A percentile compares a stretch with the other conserved stretches of the same genome.
phyloP scores from a whole-genome alignment of 2,888 invertebrate genomes.

The Drosophila silvestris region DNA sequence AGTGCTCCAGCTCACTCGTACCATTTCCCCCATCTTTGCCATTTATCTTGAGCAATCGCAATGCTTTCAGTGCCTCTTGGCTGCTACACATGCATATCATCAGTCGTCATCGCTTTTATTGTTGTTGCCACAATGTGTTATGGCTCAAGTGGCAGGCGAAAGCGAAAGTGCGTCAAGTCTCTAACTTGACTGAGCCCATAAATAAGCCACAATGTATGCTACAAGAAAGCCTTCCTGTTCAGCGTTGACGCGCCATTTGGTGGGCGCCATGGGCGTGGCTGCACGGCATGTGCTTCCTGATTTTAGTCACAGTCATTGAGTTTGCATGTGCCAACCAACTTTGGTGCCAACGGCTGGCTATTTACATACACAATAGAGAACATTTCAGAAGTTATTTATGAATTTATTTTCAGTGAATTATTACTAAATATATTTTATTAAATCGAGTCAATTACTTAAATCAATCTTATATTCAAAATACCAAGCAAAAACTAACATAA shows the following conservation, averaged over 20 bases:
- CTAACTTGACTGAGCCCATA: conserved; percentile 46
- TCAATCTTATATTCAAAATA: not conserved
- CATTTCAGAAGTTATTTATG: not conserved
- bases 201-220: conserved; percentile 36
- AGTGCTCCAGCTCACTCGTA: conserved; percentile 9
- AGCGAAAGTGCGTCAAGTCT: conserved; percentile 45
- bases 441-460: not conserved
- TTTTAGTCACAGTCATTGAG: conserved; percentile 36
- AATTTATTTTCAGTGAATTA: not conserved
- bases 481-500: not conserved
- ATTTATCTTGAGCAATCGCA: conserved; percentile 69
- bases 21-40: conserved; percentile 38
- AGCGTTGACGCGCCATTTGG: conserved; percentile 32
- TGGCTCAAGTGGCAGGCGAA: conserved; percentile 19
- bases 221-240: conserved; percentile 27
- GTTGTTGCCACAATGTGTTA: conserved; percentile 47
- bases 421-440: not conserved
- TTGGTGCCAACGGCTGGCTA: not conserved
- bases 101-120: conserved; percentile 75
- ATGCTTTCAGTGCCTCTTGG: conserved; percentile 45
- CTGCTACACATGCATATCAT: conserved; percentile 71
- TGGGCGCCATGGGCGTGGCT: conserved; percentile 41
- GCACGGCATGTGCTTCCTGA: conserved; percentile 32
- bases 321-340: conserved; percentile 19
- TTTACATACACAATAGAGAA: not conserved